phyloP scores from a whole-genome alignment of 1,140 invertebrate species.

The Polypedilum pembai region DNA sequence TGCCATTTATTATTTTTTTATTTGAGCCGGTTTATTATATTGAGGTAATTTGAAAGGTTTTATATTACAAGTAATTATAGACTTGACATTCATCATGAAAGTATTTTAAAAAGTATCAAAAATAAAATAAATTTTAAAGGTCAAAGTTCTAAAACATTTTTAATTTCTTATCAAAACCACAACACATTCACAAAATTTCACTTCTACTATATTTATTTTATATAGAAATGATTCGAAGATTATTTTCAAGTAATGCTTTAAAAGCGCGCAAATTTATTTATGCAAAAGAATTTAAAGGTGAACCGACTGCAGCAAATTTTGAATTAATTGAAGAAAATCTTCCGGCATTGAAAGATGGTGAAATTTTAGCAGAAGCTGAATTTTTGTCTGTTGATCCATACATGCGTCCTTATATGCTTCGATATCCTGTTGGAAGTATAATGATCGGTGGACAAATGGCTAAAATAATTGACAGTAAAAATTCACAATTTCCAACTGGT shows the following conservation, averaged over 20 bases:
- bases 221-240: too few species aligned
- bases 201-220: too few species aligned
- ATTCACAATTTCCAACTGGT: slow-evolving; percentile 46
- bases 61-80: too few species aligned
- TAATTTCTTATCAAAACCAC: too few species aligned
- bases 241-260: background rate
- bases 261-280: background rate
- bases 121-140: too few species aligned
- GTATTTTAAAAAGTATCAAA: too few species aligned
- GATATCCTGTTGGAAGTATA: slow-evolving; percentile 34
- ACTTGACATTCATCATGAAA: too few species aligned
- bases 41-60: too few species aligned
- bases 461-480: slow-evolving; percentile 45
- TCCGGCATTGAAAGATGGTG: slow-evolving; percentile 37
- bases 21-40: too few species aligned
- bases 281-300: background rate
- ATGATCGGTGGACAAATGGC: slow-evolving; percentile 34
- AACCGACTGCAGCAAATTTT: background rate
- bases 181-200: too few species aligned
- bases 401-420: slow-evolving; percentile 40
- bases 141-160: too few species aligned
- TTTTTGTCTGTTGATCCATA: slow-evolving; percentile 47
- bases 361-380: slow-evolving; percentile 42
- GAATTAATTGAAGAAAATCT: slow-evolving; percentile 31
- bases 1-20: too few species aligned